These are phyloP conservation scores for Casuarius casuarius DNA, from an alignment of 2,113 vertebrate genomes.

Conservation along the genomic window DNA sequence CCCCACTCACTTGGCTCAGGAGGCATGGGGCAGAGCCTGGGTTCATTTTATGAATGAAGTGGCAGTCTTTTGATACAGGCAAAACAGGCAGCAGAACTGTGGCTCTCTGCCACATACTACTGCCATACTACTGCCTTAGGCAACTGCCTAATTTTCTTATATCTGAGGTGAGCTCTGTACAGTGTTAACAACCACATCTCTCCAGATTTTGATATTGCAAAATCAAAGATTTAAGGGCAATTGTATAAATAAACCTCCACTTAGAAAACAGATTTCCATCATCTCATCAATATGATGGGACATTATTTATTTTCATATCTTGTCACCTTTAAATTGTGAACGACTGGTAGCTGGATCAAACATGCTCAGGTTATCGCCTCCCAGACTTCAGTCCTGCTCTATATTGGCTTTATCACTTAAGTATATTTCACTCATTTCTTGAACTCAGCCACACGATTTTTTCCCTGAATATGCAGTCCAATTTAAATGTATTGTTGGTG, in stretches of 20 bases:
- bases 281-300: background rate
- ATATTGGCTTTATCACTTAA: background rate
- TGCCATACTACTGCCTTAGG: background rate
- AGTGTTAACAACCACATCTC: background rate
- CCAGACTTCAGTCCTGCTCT: background rate
- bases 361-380: background rate
- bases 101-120: too few relatives aligned
- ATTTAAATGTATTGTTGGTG: background rate
- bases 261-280: background rate
- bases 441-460: background rate
- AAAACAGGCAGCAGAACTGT: background rate
- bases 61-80: background rate
- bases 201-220: background rate
- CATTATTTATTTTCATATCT: background rate
- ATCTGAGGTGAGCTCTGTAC: background rate
- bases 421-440: background rate
- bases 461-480: background rate
- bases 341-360: background rate
- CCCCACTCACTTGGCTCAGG: background rate
- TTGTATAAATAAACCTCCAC: background rate
- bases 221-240: background rate
- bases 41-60: background rate
- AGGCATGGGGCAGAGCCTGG: background rate
- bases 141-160: background rate
- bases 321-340: background rate